phyloP scores from a whole-genome alignment of 1,140 invertebrate species.

The Nasonia giraulti region DNA sequence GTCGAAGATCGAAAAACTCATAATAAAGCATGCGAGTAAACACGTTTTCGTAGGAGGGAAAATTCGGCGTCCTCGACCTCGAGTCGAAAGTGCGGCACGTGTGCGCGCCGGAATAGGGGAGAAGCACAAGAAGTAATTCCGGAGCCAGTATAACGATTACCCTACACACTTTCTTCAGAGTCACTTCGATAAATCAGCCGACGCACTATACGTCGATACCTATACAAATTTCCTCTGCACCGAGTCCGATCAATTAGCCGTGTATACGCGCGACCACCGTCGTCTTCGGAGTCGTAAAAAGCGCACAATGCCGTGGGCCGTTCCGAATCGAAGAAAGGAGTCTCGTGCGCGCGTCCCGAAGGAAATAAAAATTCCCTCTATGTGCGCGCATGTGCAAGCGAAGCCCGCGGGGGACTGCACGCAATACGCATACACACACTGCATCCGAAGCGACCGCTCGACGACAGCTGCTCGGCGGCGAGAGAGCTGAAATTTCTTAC shows the following conservation, averaged over 20 bases:
- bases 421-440: too few relatives aligned
- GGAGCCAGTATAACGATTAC: too few relatives aligned
- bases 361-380: background rate
- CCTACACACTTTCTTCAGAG: background rate
- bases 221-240: background rate
- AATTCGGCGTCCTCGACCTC: too few relatives aligned
- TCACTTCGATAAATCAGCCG: background rate
- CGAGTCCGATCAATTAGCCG: constrained; percentile 2
- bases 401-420: background rate
- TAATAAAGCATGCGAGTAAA: too few relatives aligned
- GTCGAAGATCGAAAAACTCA: too few relatives aligned
- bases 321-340: background rate
- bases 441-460: background rate
- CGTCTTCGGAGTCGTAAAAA: background rate
- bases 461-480: background rate
- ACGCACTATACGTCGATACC: background rate
- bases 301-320: background rate
- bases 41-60: too few relatives aligned
- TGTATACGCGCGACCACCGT: background rate
- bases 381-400: background rate
- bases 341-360: background rate
- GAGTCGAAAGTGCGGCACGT: background rate
- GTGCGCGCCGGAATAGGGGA: background rate
- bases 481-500: background rate
- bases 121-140: background rate